Conservation (phyloP, 2,113 vertebrate genomes). For the Pollimyrus isidori region DNA sequence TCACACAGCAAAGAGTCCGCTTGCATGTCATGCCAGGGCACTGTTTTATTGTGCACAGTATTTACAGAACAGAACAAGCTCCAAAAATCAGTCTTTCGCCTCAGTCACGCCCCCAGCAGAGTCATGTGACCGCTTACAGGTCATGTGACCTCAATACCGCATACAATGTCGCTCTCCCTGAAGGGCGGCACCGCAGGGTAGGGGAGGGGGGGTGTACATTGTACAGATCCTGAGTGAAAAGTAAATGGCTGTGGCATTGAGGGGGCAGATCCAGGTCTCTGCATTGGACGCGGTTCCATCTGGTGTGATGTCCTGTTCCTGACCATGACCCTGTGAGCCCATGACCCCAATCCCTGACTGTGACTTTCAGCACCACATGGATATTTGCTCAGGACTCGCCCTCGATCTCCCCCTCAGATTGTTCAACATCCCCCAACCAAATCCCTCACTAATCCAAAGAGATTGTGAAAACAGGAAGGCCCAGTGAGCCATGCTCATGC, state of each 20-base stretch:
- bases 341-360: not conserved
- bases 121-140: not conserved
- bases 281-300: not conserved
- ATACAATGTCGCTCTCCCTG: not conserved
- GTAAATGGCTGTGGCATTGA: constrained; percentile 10
- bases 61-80: constrained; percentile 22
- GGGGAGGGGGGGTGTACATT: not conserved
- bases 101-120: not conserved
- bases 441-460: not conserved
- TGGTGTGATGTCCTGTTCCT: not conserved
- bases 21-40: not conserved
- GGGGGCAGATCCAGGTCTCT: not conserved
- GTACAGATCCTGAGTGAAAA: constrained; percentile 12
- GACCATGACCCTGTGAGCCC: not conserved
- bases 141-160: not conserved
- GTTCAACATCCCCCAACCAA: not conserved
- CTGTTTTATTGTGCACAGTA: constrained; percentile 20
- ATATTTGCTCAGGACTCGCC: not conserved
- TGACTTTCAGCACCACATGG: not conserved
- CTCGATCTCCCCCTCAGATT: not conserved
- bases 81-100: not conserved
- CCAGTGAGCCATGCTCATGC: not conserved
- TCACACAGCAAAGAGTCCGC: not conserved
- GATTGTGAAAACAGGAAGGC: not conserved
- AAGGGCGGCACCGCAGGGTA: not conserved